Base-by-base conservation (phyloP, 2,888 invertebrate species). In the Orchesella flavescens region DNA sequence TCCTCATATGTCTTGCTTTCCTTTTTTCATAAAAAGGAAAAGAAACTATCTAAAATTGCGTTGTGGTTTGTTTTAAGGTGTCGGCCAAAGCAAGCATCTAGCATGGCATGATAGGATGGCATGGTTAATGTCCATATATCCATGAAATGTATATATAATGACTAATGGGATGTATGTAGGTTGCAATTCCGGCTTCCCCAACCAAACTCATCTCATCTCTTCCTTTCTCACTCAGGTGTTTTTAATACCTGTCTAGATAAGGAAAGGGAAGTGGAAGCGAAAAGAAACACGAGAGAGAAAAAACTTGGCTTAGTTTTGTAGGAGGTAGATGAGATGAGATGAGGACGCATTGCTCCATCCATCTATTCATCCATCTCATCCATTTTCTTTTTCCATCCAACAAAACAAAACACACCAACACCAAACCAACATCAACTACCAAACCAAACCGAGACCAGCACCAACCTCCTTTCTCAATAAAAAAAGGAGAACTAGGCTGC, bases 161-260 rank as follows among this genome's bases (percentile, higher is more conserved):
- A 43, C 17, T 68, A 76, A 76, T 76, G 76, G 68, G 68, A 76
- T 57, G 76, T 53, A 76, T 76, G 68, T 68, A 59, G 76, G 76
- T 46, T 68, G 59, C 59, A 49, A 76, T 68, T 75, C 75, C 75
- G 75, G 53, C 66, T 66, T 65, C 63, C 43, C 43, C 5, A 49
- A n/a, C 24, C 44, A 61, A n/a, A n/a, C n/a, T n/a, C n/a, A n/a
- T n/a, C n/a, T n/a, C n/a, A n/a, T n/a, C n/a, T n/a, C n/a, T n/a
- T n/a, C n/a, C n/a, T n/a, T n/a, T 46, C 23, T n/a, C 63, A 59
- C 75, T 65, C 75, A 75, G 75, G 75, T 68, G 76, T n/a, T 66
- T 76, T 68, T 65, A 53, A 61, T 34, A 53, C 65, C 59, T 59
- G 23, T 9, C 44, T 24, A 13, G 59, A 72, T 63, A 74, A 74